Base-by-base conservation (phyloP, 2,797 vertebrate genomes). In the Pelodytes ibericus region DNA sequence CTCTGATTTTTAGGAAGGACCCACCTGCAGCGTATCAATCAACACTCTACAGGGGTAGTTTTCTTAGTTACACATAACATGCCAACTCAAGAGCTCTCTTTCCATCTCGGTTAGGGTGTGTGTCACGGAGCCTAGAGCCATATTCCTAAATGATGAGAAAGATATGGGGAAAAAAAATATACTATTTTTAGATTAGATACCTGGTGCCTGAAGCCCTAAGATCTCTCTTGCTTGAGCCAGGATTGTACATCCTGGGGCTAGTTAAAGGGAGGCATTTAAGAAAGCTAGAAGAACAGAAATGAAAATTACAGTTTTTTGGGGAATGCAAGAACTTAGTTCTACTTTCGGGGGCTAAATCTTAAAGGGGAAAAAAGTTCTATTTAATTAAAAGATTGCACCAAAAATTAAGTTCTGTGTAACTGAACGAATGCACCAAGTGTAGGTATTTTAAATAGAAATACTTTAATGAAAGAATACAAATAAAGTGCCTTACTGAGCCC, bases 41-140 rank as follows among this genome's bases (percentile, higher is more conserved):
- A 77, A 15, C 75, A 60, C 75, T 36, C 62, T 36, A 66, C 69
- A 39, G 49, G 61, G 75, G 49, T n/a, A 58, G 68, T 64, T 71
- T 47, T 71, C 60, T 71, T 64, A 53, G 65, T 26, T 29, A 63
- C 47, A 71, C 47, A 64, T 44, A 30, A 57, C 59, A 70, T 5
- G 51, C 53, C 20, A 29, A 3, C 36, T 63, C 6, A 2, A 22
- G 64, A 68, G 61, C 27, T 63, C 10, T n/a, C 8, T 61, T 49
- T 60, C 62, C 69, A 65, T 47, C 51, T 36, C 65, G n/a, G 15
- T n/a, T 44, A 47, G 39, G 51, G 61, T 47, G 63, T 59, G 65
- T 69, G 26, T 62, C 44, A 53, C 18, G 44, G 25, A 69, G 74
- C 74, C 66, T 70, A 22, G 18, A 62, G 66, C 49, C 33, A 66